These are phyloP conservation scores for Leucoma salicis DNA, from an alignment of 2,888 invertebrate species.

Conservation along the genomic window DNA sequence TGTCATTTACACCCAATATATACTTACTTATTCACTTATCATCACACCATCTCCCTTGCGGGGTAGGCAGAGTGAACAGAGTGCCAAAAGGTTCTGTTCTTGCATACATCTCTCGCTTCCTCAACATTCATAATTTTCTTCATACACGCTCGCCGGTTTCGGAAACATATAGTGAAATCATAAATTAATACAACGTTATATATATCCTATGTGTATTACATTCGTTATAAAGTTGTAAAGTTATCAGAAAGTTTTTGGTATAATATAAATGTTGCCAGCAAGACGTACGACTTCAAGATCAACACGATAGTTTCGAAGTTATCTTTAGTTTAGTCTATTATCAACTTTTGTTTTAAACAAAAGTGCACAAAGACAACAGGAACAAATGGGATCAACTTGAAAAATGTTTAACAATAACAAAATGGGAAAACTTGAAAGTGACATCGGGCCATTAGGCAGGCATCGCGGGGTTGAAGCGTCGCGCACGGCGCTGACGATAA, in stretches of 20 bases:
- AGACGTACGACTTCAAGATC: constrained; percentile 1
- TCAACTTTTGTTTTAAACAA: constrained; percentile 44
- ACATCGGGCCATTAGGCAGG: constrained; percentile 60
- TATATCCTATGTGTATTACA: constrained; percentile 18
- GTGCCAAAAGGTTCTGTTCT: too few relatives aligned
- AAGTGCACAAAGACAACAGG: constrained; percentile 47
- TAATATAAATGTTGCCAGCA: neutral
- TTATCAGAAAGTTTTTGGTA: neutral
- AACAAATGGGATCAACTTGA: constrained; percentile 65
- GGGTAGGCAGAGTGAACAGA: too few relatives aligned
- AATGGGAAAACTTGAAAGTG: constrained; percentile 65
- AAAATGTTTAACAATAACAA: constrained; percentile 67
- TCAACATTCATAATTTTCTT: too few relatives aligned
- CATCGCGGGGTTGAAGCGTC: constrained; percentile 38
- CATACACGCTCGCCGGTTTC: too few relatives aligned
- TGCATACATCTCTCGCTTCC: too few relatives aligned
- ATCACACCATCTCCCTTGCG: too few relatives aligned
- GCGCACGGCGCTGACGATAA: constrained; percentile 40
- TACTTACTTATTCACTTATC: too few relatives aligned
- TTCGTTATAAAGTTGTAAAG: neutral
- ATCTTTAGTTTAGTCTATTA: constrained; percentile 48
- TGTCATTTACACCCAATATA: too few relatives aligned
- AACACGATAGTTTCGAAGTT: constrained; percentile 24
- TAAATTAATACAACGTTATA: too few relatives aligned
- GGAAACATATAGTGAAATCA: too few relatives aligned